These are phyloP conservation scores for Esox masquinongy DNA, from an alignment of 2,797 vertebrate genomes.

Conservation along the genomic window DNA sequence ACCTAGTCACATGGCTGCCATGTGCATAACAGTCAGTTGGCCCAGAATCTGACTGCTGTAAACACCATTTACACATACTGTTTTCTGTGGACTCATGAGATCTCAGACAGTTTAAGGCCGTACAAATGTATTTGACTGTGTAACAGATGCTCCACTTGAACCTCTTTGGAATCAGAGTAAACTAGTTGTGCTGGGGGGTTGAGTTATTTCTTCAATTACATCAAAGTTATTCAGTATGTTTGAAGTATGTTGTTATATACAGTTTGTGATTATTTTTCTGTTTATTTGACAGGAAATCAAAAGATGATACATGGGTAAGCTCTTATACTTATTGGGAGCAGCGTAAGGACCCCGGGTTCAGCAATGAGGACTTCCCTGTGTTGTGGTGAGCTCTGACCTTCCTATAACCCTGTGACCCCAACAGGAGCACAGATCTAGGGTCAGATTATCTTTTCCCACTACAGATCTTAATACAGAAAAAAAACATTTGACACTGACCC, in stretches of 20 bases:
- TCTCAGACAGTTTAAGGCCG: background rate
- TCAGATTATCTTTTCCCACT: background rate
- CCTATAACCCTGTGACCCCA: slow-evolving; percentile 4
- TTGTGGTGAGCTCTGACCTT: slow-evolving; percentile 82
- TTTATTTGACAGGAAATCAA: slow-evolving; percentile 79
- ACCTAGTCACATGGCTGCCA: background rate
- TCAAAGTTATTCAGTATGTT: background rate
- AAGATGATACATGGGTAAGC: slow-evolving; percentile 88
- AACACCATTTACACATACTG: background rate
- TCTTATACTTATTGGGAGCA: slow-evolving; percentile 88
- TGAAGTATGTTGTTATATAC: background rate
- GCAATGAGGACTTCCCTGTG: slow-evolving; percentile 84
- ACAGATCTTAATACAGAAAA: background rate
- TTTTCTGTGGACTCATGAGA: background rate
- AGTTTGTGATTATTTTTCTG: background rate
- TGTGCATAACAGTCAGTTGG: background rate
- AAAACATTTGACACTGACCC: slow-evolving; percentile 30
- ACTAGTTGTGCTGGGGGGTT: background rate
- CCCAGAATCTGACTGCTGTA: background rate
- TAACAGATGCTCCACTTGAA: too few species aligned
- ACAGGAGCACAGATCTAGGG: slow-evolving; percentile 5
- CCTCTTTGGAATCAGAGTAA: too few species aligned
- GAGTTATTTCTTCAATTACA: background rate
- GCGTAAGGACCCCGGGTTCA: slow-evolving; percentile 87
- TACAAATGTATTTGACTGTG: too few species aligned